Conservation (phyloP, 2,888 invertebrate species). For the Tipula confusa region DNA sequence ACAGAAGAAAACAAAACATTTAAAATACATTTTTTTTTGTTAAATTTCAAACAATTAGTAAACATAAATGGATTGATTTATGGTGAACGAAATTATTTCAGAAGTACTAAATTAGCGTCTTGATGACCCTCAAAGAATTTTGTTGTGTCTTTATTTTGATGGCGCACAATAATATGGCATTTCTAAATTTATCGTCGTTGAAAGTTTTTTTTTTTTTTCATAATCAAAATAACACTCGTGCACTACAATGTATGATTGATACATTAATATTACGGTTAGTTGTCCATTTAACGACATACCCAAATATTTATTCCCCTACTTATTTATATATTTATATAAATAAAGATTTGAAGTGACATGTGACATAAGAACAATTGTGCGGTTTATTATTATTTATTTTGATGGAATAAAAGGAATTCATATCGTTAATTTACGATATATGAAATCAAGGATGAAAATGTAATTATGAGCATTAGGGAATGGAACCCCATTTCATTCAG, state of each 20-base stretch:
- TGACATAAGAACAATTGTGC: background rate
- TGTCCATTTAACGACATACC: background rate
- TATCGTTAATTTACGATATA: background rate
- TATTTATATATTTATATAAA: background rate
- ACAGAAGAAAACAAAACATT: background rate
- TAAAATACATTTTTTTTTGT: no score
- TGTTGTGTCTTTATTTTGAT: background rate
- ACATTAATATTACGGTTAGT: background rate
- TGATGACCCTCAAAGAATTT: background rate
- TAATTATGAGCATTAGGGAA: background rate
- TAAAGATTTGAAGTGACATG: background rate
- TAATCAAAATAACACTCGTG: background rate
- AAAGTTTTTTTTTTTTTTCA: background rate
- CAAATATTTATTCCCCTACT: background rate
- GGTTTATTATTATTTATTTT: conserved; percentile 25
- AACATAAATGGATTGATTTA: conserved; percentile 14
- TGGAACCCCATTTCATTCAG: background rate
- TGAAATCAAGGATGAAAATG: conserved; percentile 12
- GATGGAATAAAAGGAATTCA: background rate
- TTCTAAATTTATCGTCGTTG: background rate
- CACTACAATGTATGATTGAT: background rate
- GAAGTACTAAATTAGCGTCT: background rate
- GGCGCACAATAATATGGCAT: background rate
- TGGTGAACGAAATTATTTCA: background rate
- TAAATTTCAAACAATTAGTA: conserved; percentile 14